Conservation (phyloP, 2,113 vertebrate genomes). For the Gambusia affinis region DNA sequence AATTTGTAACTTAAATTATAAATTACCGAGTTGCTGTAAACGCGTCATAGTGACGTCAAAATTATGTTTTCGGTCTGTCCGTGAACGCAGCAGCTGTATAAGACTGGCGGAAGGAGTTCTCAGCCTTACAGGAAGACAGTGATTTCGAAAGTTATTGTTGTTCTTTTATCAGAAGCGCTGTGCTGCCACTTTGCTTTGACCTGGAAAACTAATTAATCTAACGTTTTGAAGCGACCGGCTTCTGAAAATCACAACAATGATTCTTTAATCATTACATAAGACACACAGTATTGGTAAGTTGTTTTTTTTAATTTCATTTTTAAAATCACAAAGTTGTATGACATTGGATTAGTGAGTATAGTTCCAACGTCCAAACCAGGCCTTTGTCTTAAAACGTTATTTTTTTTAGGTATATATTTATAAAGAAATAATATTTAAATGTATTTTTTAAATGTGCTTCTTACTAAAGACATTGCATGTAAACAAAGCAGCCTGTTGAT, state of each 20-base stretch:
- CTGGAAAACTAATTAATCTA: not conserved
- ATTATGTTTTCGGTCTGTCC: not conserved
- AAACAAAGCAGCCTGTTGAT: constrained; percentile 10
- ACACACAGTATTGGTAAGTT: constrained; percentile 4
- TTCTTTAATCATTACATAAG: not conserved
- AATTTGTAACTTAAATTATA: not conserved
- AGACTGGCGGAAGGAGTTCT: constrained; percentile 43
- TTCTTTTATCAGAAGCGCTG: not conserved
- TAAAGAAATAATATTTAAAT: not conserved
- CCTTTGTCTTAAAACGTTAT: not conserved
- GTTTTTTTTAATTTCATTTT: not conserved
- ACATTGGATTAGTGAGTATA: not conserved
- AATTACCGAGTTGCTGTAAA: constrained; percentile 1
- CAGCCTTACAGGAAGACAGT: constrained; percentile 33
- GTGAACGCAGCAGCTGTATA: constrained; percentile 2
- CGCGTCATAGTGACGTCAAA: not conserved
- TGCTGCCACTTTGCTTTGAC: rapidly evolving
- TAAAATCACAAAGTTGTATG: not conserved
- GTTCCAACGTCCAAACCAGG: not conserved
- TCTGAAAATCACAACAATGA: not conserved
- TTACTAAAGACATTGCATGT: not conserved
- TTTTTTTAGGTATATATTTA: no score
- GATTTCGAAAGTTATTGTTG: constrained; percentile 13
- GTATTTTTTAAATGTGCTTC: not conserved
- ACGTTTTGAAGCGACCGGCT: not conserved